Conservation (phyloP, 2,113 vertebrate species). For the Mohoua ochrocephala region DNA sequence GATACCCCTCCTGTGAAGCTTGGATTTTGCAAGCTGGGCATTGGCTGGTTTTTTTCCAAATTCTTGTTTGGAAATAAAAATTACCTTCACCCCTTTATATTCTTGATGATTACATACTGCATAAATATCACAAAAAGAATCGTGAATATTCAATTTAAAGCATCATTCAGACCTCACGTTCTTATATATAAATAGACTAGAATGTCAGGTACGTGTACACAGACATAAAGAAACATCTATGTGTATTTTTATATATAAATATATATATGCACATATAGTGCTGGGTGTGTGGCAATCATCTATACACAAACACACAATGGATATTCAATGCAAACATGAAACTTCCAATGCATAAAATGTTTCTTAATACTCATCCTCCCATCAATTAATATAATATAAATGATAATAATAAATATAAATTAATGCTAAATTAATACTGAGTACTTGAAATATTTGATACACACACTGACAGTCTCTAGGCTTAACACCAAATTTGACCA, state of each 20-base stretch:
- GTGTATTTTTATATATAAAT: not conserved
- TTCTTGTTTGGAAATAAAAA: not conserved
- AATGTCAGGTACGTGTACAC: not conserved
- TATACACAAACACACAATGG: not conserved
- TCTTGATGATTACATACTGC: not conserved
- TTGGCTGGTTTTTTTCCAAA: not conserved
- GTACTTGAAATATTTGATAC: not conserved
- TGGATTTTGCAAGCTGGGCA: rapidly evolving
- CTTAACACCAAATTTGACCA: not conserved
- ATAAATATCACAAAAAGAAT: not conserved
- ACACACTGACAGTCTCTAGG: not conserved
- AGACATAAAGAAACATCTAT: not conserved
- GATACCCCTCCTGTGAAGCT: not conserved
- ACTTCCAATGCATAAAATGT: not conserved
- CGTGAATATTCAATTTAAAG: not conserved
- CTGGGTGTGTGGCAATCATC: rapidly evolving
- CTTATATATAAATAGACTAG: not conserved
- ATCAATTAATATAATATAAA: not conserved
- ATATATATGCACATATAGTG: not conserved
- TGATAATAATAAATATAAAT: not conserved
- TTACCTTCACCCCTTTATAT: not conserved
- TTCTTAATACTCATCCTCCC: not conserved
- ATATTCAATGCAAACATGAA: not conserved
- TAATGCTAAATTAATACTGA: not conserved
- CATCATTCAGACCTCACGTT: not conserved